Evolutionary conservation across 2,797 vertebrate genomes (phyloP), one percentile per base, ranked within the genome.

Genomic region (Anas georgica): DNA sequence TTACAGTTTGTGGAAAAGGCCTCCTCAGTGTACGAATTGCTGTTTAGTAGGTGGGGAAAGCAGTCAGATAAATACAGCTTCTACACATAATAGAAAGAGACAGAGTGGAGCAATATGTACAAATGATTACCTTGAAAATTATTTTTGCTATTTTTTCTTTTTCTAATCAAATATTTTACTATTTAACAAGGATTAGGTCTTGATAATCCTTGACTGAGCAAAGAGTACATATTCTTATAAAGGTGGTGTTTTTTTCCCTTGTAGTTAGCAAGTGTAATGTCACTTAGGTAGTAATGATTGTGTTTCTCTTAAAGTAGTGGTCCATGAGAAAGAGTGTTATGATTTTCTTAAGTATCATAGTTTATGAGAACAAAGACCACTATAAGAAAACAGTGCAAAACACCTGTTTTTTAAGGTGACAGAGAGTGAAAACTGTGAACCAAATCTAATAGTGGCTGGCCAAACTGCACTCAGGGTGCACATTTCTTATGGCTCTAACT

Each of bases 361-460:
- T 88, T 92, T 75, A 76, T 33, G n/a, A 92, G 52, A 88, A 70
- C 15, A 64, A 90, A 68, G 75, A 84, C 7, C 63, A 23, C 45
- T 39, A 3, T 68, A 77, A 84, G 66, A 86, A 90, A 90, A 54
- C 22, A 12, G 6, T 35, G 20, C 56, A 72, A 59, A 83, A 60
- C 60, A 37, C 83, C 72, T 91, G 66, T 21, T 90, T 96, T 96
- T 96, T 41, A 41, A 59, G 48, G 6, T 88, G 91, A 17, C 33
- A n/a, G 64, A n/a, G 64, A 50, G n/a, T 83, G 23, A 95, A 83
- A 91, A 25, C 22, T 37, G 12, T 91, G 56, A 76, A 43, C 33
- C 21, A 15, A 43, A 62, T 60, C 45, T 88, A 82, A 21, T 5
- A 72, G 54, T 18, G 52, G n/a, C 45, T 86, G 70, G 9, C 33